Base-by-base conservation (phyloP, 2,888 invertebrate species). In the Chrysopilus asiliformis region DNA sequence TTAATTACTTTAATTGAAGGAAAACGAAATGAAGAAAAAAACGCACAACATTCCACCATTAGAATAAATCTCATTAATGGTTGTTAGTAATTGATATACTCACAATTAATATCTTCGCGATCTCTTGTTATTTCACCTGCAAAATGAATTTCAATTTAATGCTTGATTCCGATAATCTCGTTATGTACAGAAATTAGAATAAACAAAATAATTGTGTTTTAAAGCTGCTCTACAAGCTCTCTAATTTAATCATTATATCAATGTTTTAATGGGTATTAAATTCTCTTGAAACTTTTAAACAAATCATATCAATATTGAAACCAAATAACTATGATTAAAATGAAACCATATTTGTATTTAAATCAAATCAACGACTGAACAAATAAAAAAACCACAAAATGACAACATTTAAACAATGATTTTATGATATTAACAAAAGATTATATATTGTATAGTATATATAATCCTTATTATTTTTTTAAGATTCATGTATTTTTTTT, bases 111-210 rank as follows among this genome's bases (percentile, higher is more conserved):
- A 57, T 79, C 79, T 61, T 80, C 79, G 51, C 77, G 72, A 64
- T 76, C 75, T 57, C 77, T 71, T 50, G 77, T 76, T 56, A 79
- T 72, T 66, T 80, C 79, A 71, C 79, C 79, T 80, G 71, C 47
- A 72, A 71, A n/a, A n/a, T n/a, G n/a, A n/a, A n/a, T n/a, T n/a
- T n/a, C n/a, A n/a, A 25, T 24, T 16, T 17, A 9, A 18, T 27
- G n/a, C 13, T 34, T 19, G 27, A 17, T 17, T 17, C n/a, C n/a
- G n/a, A n/a, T n/a, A n/a, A n/a, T n/a, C n/a, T n/a, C n/a, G n/a
- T n/a, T n/a, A n/a, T n/a, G n/a, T n/a, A n/a, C n/a, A n/a, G n/a
- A n/a, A n/a, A n/a, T n/a, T n/a, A n/a, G n/a, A n/a, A n/a, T n/a
- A n/a, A n/a, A n/a, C n/a, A n/a, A n/a, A n/a, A n/a, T n/a, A n/a